Evolutionary conservation across 2,888 invertebrate genomes (phyloP).

Genomic region (Cheilosia impressa): DNA sequence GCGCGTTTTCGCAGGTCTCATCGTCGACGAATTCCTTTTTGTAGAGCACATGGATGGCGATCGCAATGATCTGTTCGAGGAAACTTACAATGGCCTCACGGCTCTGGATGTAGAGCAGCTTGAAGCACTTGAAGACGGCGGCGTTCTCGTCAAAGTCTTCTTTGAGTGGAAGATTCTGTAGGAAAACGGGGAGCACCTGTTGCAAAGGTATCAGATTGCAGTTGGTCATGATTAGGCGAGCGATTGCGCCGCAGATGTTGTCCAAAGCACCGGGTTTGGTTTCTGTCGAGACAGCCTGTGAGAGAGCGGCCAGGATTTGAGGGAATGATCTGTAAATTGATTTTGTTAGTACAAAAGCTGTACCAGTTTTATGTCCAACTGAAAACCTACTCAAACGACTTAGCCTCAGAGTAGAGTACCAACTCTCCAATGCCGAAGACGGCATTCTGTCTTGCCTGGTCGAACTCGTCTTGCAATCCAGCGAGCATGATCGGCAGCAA

Average conservation of each 20-base stretch:
- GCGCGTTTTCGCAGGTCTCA: constrained; percentile 79
- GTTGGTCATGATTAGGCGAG: constrained; percentile 89
- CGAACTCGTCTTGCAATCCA: constrained; percentile 86
- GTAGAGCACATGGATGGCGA: constrained; percentile 85
- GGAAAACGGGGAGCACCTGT: constrained; percentile 89
- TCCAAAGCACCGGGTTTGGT: constrained; percentile 88
- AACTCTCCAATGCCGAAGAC: constrained; percentile 91
- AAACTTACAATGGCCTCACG: constrained; percentile 85
- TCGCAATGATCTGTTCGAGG: constrained; percentile 85
- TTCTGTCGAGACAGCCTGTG: constrained; percentile 87
- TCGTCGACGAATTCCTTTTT: constrained; percentile 84
- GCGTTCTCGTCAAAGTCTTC: constrained; percentile 90
- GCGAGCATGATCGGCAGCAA: constrained; percentile 87
- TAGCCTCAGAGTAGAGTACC: constrained; percentile 87
- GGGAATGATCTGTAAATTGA: constrained; percentile 85
- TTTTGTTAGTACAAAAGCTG: neutral
- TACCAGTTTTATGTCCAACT: neutral
- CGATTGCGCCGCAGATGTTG: constrained; percentile 91
- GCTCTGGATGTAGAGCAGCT: constrained; percentile 86
- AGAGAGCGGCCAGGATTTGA: constrained; percentile 88
- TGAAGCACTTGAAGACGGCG: constrained; percentile 88
- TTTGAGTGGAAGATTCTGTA: constrained; percentile 89
- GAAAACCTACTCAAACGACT: constrained; percentile 86
- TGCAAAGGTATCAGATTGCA: constrained; percentile 87
- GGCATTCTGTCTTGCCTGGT: constrained; percentile 90